phyloP scores from a whole-genome alignment of 2,113 vertebrate genomes.

The Uria aalge region DNA sequence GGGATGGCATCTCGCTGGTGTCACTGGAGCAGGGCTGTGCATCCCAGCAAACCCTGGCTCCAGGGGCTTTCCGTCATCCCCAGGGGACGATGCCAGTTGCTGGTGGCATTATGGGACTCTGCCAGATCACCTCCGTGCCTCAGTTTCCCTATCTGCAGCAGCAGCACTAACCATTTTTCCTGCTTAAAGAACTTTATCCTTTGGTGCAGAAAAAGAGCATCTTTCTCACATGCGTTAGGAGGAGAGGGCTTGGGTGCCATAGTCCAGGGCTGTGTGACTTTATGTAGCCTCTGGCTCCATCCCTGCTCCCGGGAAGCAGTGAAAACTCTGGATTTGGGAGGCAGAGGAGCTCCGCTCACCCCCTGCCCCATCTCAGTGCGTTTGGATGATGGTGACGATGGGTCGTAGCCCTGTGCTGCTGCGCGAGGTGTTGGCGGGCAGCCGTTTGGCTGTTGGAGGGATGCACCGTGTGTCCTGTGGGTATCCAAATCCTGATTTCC shows the following conservation, averaged over 20 bases:
- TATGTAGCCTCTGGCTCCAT: rapidly evolving
- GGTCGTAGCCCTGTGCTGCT: not conserved
- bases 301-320: not conserved
- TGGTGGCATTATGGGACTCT: not conserved
- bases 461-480: not conserved
- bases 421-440: not conserved
- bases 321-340: not conserved
- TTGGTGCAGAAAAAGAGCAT: not conserved
- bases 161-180: rapidly evolving
- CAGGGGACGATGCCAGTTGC: rapidly evolving
- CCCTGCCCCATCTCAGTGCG: rapidly evolving
- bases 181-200: not conserved
- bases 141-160: not conserved
- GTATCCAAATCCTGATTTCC: not conserved
- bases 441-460: not conserved
- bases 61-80: not conserved
- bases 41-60: not conserved
- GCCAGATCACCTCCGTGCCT: not conserved
- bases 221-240: rapidly evolving
- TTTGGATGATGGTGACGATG: not conserved
- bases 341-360: not conserved
- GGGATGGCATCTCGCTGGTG: not conserved
- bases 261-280: no score
- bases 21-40: not conserved
- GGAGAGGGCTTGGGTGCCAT: not conserved